phyloP scores from a whole-genome alignment of 2,113 vertebrate genomes.

The Echinops telfairi region DNA sequence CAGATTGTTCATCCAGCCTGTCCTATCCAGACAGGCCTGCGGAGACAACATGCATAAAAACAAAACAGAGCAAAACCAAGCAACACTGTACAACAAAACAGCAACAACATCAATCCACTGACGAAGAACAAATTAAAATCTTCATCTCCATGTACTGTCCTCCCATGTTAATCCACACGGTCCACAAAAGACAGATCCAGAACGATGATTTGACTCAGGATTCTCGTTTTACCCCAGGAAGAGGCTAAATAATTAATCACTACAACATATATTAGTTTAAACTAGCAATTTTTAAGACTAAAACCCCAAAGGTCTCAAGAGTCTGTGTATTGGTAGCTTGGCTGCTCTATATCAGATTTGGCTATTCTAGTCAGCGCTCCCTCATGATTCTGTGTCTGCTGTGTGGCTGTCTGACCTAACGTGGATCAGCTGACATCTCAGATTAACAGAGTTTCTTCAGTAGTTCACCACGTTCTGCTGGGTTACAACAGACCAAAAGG shows the following conservation, averaged over 20 bases:
- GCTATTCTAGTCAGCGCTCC: neutral
- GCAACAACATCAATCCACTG: too few relatives aligned
- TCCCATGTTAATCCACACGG: neutral
- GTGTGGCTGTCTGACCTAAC: neutral
- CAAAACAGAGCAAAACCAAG: too few relatives aligned
- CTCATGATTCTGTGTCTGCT: neutral
- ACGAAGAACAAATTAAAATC: neutral
- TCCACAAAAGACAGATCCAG: neutral
- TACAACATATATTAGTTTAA: neutral
- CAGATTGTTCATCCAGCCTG: too few relatives aligned
- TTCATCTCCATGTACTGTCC: neutral
- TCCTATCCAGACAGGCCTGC: too few relatives aligned
- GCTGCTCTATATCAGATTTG: neutral
- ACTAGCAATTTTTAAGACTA: too few relatives aligned
- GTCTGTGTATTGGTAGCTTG: neutral
- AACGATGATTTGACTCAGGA: constrained; percentile 6
- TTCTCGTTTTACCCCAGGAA: constrained; percentile 6
- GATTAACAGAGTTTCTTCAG: neutral
- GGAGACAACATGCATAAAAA: too few relatives aligned
- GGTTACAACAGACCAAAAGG: neutral
- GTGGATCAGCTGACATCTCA: neutral
- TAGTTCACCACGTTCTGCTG: neutral
- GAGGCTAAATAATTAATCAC: neutral
- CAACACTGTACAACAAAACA: too few relatives aligned
- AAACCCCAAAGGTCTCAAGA: neutral